phyloP scores from a whole-genome alignment of 2,888 invertebrate genomes.

The Flexamia atlantica region DNA sequence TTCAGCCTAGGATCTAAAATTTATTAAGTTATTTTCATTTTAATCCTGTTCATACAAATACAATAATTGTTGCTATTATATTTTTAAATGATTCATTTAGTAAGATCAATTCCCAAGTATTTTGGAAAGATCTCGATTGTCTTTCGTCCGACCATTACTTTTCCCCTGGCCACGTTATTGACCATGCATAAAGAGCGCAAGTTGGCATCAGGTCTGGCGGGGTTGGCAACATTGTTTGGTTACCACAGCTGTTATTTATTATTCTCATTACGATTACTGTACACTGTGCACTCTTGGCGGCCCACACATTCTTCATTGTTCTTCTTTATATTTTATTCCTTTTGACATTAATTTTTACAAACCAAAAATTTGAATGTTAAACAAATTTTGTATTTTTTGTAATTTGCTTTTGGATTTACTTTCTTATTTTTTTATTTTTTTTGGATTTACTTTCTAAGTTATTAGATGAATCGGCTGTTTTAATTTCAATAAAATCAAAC shows the following conservation, averaged over 20 bases:
- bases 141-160: constrained; percentile 4
- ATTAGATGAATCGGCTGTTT: no score
- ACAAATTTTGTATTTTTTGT: no score
- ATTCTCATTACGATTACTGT: constrained; percentile 45
- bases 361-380: neutral
- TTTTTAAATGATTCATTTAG: no score
- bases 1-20: no score
- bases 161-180: constrained; percentile 19
- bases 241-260: constrained; percentile 55
- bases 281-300: constrained; percentile 23
- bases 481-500: no score
- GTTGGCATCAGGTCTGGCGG: constrained; percentile 30
- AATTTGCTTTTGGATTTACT: no score
- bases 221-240: constrained; percentile 44
- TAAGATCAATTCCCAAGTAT: no score
- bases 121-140: neutral
- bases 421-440: no score
- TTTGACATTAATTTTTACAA: constrained; percentile 1
- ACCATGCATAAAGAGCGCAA: constrained; percentile 19
- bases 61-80: no score
- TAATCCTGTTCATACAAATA: no score
- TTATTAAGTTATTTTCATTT: no score
- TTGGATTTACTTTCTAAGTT: no score
- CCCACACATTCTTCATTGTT: constrained; percentile 31
- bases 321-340: neutral